A percentile compares a stretch with the other conserved stretches of the same genome.
Conservation (phyloP, 2,888 invertebrate species). For the Cantharis rufa region DNA sequence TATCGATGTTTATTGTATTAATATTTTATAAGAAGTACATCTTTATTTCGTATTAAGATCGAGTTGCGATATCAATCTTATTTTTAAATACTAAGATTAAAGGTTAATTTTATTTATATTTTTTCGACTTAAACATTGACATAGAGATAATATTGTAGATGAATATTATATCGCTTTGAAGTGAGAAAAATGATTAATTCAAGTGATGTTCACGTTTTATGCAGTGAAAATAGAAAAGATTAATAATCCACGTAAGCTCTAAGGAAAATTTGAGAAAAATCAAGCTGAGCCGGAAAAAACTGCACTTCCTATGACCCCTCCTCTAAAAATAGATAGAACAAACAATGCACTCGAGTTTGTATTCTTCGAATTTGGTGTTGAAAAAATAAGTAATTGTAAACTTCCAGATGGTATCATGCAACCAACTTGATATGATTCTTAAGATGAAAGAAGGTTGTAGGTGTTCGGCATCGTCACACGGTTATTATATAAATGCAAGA, state of each 20-base stretch:
- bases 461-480: conserved; percentile 23
- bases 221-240: too few relatives aligned
- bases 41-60: neutral
- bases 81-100: conserved; percentile 4
- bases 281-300: neutral
- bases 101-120: conserved; percentile 5
- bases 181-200: neutral
- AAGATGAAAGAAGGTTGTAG: conserved; percentile 15
- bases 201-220: neutral
- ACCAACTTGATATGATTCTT: conserved; percentile 1
- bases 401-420: neutral
- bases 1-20: neutral
- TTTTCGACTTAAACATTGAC: conserved; percentile 2
- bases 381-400: neutral
- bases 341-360: neutral
- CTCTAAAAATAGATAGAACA: neutral
- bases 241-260: too few relatives aligned
- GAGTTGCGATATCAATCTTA: neutral
- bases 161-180: neutral
- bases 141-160: neutral
- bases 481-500: conserved; percentile 16
- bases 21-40: neutral
- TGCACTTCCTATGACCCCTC: neutral
- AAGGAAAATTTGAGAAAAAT: neutral
- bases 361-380: neutral